A percentile compares a stretch with the other conserved stretches of the same genome.
Conservation (phyloP, 2,888 invertebrate genomes). For the Nemotelus pantherinus region DNA sequence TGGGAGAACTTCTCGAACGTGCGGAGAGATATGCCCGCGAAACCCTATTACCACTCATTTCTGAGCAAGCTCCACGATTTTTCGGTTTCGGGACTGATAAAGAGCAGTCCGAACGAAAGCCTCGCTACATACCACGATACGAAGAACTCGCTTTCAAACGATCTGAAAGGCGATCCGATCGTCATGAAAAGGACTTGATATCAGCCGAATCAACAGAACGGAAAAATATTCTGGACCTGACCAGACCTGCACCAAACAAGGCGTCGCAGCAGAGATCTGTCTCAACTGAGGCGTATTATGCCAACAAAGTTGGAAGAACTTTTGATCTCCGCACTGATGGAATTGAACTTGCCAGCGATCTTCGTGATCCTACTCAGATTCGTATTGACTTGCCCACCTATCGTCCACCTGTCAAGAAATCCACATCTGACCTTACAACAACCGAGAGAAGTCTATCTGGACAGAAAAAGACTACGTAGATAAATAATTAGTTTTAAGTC, state of each 20-base stretch:
- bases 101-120: constrained; percentile 62
- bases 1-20: constrained; percentile 81
- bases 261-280: constrained; percentile 46
- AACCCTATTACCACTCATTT: constrained; percentile 79
- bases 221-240: constrained; percentile 60
- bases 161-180: constrained; percentile 22
- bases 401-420: constrained; percentile 60
- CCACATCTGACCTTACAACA: not conserved
- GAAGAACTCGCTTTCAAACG: constrained; percentile 56
- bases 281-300: constrained; percentile 58
- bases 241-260: constrained; percentile 50
- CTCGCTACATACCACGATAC: constrained; percentile 73
- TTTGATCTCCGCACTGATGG: constrained; percentile 35
- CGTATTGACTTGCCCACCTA: constrained; percentile 72
- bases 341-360: constrained; percentile 55
- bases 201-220: constrained; percentile 53
- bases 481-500: not conserved
- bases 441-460: constrained; percentile 28
- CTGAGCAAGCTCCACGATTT: constrained; percentile 80
- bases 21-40: constrained; percentile 84
- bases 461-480: constrained; percentile 38
- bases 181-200: constrained; percentile 44
- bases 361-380: constrained; percentile 59
- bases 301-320: constrained; percentile 42
- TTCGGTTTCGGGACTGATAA: constrained; percentile 69